Conservation (phyloP, 2,797 vertebrate genomes). For the Acanthopagrus latus region DNA sequence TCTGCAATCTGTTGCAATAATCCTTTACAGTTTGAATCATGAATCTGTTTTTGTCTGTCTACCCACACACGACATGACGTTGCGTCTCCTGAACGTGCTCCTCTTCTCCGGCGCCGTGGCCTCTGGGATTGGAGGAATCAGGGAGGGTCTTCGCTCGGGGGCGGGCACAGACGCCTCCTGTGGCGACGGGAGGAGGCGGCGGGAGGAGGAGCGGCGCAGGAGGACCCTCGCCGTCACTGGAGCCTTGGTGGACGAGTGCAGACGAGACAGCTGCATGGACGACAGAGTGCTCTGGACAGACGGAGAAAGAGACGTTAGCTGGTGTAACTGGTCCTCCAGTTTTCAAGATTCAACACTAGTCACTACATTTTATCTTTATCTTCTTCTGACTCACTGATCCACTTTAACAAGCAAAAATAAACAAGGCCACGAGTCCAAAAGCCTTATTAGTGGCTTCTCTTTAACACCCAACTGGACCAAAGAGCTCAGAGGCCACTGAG, state of each 20-base stretch:
- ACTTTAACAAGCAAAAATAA: too few relatives aligned
- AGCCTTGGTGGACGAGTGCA: slow-evolving; percentile 78
- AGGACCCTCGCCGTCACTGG: slow-evolving; percentile 84
- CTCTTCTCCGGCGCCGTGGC: slow-evolving; percentile 76
- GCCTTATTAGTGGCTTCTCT: slow-evolving; percentile 1
- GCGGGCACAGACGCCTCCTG: slow-evolving; percentile 52
- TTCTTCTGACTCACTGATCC: background rate
- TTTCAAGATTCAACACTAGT: too few relatives aligned
- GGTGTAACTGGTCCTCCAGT: background rate
- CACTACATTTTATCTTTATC: too few relatives aligned
- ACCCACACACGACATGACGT: slow-evolving; percentile 88
- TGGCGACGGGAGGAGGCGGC: slow-evolving; percentile 77
- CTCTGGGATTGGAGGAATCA: slow-evolving; percentile 85
- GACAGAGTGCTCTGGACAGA: slow-evolving; percentile 84
- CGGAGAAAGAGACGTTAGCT: background rate
- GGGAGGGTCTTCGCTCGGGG: slow-evolving; percentile 66
- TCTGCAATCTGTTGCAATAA: too few relatives aligned
- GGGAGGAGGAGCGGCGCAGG: slow-evolving; percentile 77
- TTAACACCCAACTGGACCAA: slow-evolving; percentile 9
- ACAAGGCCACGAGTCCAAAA: background rate
- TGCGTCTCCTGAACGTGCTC: slow-evolving; percentile 86
- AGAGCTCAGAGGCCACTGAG: background rate
- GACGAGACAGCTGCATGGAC: slow-evolving; percentile 81
- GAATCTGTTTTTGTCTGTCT: background rate
- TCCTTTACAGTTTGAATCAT: too few relatives aligned